Evolutionary conservation across 2,797 vertebrate genomes (phyloP), one percentile per base, ranked within the genome.

Genomic region (Corythornis leucogaster): DNA sequence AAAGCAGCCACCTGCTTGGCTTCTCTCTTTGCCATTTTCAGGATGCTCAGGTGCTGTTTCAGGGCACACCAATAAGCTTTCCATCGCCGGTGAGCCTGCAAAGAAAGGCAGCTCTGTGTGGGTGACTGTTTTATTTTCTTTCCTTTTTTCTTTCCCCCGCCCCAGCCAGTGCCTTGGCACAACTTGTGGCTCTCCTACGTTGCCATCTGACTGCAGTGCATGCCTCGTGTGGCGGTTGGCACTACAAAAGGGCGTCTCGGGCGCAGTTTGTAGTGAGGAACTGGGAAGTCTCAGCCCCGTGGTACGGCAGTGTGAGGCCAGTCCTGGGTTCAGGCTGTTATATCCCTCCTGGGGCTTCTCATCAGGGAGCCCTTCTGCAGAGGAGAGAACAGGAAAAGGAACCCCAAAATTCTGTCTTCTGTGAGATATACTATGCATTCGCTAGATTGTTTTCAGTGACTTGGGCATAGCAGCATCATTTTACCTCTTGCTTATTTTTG

Each of bases 101-200:
- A 73, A 66, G 75, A 63, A 76, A 85, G 57, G 71, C 84, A 74
- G 68, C 61, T 89, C 57, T 50, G 61, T 0, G 45, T 88, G 88
- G 94, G 92, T 68, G 92, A 80, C 48, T 77, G 24, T 67, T 80
- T 85, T 50, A 17, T 89, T 81, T 87, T 90, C 25, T 82, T 73
- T 21, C 54, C 5, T 57, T n/a, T 73, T 69, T 42, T 11, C 12
- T 66, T 87, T 68, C 31, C 48, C 51, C 53, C 30, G 1, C 53
- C 76, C 74, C 74, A 86, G 80, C 17, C 83, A 69, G 90, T 76
- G 75, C 80, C 67, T 85, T 88, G 83, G 89, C 92, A 93, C 68
- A 46, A 51, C 33, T 84, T 40, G 6, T 89, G 85, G 25, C 30
- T 95, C 89, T 93, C 95, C 87, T 91, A n/a, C 68, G 1, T 93